phyloP scores from a whole-genome alignment of 2,888 invertebrate genomes.

The Horisme vitalbata region DNA sequence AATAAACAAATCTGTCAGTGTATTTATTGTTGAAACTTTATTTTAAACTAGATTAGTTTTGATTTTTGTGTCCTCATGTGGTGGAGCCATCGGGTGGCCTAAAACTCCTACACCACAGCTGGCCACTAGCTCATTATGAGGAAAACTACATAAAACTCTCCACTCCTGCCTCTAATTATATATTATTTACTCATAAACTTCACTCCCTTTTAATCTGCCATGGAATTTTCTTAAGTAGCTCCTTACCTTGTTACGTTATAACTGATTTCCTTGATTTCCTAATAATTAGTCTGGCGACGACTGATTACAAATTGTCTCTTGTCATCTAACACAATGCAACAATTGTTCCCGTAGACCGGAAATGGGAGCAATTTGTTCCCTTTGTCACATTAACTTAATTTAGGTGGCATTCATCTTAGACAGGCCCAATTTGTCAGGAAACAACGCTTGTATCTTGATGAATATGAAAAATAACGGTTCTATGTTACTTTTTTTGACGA shows the following conservation, averaged over 20 bases:
- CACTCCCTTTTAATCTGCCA: too few species aligned
- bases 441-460: constrained; percentile 17
- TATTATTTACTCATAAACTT: too few species aligned
- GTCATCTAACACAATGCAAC: constrained; percentile 49
- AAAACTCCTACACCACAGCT: too few species aligned
- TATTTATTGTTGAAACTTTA: not conserved
- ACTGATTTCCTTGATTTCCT: constrained; percentile 39
- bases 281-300: constrained; percentile 52
- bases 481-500: constrained; percentile 7
- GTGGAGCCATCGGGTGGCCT: too few species aligned
- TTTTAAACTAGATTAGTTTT: not conserved
- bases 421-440: constrained; percentile 33
- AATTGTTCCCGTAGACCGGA: constrained; percentile 54
- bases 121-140: too few species aligned
- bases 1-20: constrained; percentile 4
- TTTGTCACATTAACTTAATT: constrained; percentile 45
- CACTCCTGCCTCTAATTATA: not conserved
- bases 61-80: too few species aligned
- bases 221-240: constrained; percentile 13
- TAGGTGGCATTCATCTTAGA: constrained; percentile 34
- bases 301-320: constrained; percentile 51
- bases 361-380: constrained; percentile 47
- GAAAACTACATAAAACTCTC: too few species aligned
- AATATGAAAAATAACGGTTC: constrained; percentile 5
- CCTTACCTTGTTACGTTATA: constrained; percentile 19